Base-by-base conservation (phyloP, 2,113 vertebrate species). In the Salvelinus sp. region DNA sequence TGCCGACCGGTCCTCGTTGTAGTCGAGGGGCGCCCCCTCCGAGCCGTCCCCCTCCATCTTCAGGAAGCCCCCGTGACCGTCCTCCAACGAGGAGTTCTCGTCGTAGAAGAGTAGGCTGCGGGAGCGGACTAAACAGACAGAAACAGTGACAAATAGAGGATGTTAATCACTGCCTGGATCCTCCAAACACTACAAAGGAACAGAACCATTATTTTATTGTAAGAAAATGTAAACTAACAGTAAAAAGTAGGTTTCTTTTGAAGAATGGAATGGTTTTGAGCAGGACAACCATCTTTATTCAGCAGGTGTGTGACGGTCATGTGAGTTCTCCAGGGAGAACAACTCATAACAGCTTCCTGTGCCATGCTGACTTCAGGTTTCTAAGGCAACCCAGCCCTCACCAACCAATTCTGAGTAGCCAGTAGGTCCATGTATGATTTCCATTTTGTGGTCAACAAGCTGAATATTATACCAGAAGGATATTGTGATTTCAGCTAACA, bases 101-200 rank as follows among this genome's bases (percentile, higher is more conserved):
- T 97, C 95, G 44, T 96, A 98, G 94, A 97, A 98, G 89, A 99
- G 95, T 76, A 99, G 96, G 92, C 93, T 98, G 79, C 98, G 94
- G 74, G 97, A 98, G 6, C 96, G 97, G 92, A 99, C 98, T 99
- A 88, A n/a, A 90, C 7, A 44, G 38, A 44, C 38, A 38, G 7
- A 38, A 2, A 38, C 82, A 87, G 67, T 81, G 18, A 64, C 12
- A 62, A 1, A 67, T 20, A 78, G 6, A 78, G 27, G 23, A 38
- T 7, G 3, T 28, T 3, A 18, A 54, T 18, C 50, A 54, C 16
- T 54, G 16, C 50, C 50, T 16, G 4, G 4, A 54, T 54, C 16
- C 16, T 5, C 12, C 50, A 54, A 18, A 16, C 50, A 54, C 16
- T 54, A 18, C 16, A 18, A 54, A 18, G 50, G 50, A 54, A 54